Percentiles rank a stretch among this genome's conserved stretches.
Evolutionary conservation across 1,140 invertebrate species (phyloP).

Genomic region (Hestina assimilis): DNA sequence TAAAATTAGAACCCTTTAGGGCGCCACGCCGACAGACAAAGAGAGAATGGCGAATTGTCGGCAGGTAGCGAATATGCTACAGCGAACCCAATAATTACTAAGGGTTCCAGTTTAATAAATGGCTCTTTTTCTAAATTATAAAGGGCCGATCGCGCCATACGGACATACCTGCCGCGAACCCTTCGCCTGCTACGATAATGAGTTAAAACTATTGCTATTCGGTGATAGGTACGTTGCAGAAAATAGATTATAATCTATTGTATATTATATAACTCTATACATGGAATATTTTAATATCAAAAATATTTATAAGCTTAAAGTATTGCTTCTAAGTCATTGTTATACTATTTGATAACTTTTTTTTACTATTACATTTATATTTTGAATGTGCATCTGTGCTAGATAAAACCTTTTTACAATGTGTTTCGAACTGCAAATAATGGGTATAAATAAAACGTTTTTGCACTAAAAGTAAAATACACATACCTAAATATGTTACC

Average conservation of each 20-base stretch:
- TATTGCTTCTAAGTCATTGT: no score
- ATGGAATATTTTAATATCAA: no score
- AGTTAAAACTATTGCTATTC: slow-evolving; percentile 40
- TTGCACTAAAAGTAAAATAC: slow-evolving; percentile 9
- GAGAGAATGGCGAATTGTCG: slow-evolving; percentile 74
- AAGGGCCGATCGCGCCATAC: slow-evolving; percentile 72
- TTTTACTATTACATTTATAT: not conserved
- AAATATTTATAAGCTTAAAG: no score
- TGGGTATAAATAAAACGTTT: not conserved
- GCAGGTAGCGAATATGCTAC: slow-evolving; percentile 76
- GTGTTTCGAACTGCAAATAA: not conserved
- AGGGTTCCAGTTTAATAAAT: slow-evolving; percentile 75
- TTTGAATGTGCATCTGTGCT: not conserved
- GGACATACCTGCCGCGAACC: slow-evolving; percentile 70
- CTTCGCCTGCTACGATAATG: slow-evolving; percentile 47
- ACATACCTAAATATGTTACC: slow-evolving; percentile 25
- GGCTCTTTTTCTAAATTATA: slow-evolving; percentile 73
- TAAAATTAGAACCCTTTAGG: slow-evolving; percentile 78
- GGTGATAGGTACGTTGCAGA: slow-evolving; percentile 3
- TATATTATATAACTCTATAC: no score
- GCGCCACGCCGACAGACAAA: slow-evolving; percentile 76
- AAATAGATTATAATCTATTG: not conserved
- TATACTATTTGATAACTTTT: no score
- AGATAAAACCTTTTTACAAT: not conserved
- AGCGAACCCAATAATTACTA: slow-evolving; percentile 71